Evolutionary conservation across 2,797 vertebrate genomes (phyloP).

Genomic region (Lacerta viridis): DNA sequence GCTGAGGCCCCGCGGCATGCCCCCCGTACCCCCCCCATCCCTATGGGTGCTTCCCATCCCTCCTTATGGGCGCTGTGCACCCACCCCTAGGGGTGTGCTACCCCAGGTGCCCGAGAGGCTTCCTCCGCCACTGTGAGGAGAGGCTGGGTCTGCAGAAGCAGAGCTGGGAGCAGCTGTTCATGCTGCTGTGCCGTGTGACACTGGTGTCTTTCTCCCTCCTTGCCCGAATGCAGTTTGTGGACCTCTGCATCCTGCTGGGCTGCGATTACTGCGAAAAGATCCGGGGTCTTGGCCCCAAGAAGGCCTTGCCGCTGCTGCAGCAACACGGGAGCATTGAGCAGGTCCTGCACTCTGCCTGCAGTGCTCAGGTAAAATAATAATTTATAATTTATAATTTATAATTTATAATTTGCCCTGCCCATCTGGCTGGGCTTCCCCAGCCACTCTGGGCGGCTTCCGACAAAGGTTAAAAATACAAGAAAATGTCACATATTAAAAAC

Average conservation of each 20-base stretch:
- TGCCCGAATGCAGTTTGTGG: conserved; percentile 82
- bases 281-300: conserved; percentile 81
- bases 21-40: no score
- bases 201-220: background rate
- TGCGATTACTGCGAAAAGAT: conserved; percentile 90
- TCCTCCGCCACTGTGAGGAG: no score
- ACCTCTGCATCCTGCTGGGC: conserved; percentile 88
- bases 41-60: background rate
- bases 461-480: no score
- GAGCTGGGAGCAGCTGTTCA: background rate
- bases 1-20: no score
- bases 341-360: conserved; percentile 77
- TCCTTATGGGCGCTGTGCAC: background rate
- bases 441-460: no score
- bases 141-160: no score
- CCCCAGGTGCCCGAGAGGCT: background rate
- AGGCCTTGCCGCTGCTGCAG: conserved; percentile 84
- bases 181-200: background rate
- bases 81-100: background rate
- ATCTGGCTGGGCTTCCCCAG: no score
- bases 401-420: no score
- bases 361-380: conserved; percentile 75
- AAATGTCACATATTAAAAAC: no score
- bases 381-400: no score
- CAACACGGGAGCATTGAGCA: conserved; percentile 83